Evolutionary conservation across 2,888 invertebrate species (phyloP).

Genomic region (Acleris holmiana): DNA sequence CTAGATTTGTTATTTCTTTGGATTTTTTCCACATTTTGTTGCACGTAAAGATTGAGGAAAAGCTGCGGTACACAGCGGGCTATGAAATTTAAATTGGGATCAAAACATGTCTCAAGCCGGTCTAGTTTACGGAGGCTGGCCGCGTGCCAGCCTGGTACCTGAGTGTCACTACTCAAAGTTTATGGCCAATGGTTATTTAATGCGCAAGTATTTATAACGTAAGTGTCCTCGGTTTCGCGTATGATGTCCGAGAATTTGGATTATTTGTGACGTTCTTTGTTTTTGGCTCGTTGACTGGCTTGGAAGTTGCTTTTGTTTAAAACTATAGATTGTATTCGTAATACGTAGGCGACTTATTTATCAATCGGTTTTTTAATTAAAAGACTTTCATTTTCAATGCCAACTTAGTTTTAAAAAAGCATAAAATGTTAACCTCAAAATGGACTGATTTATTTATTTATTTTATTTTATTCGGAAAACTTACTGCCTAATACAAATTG

Average conservation of each 20-base stretch:
- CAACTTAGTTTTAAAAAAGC: too few relatives aligned
- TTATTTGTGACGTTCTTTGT: slow-evolving; percentile 2
- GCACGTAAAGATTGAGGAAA: neutral
- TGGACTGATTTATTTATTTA: too few relatives aligned
- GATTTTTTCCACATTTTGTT: neutral
- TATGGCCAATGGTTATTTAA: slow-evolving; percentile 29
- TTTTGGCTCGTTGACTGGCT: neutral
- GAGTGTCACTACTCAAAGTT: slow-evolving; percentile 37
- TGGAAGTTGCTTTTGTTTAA: too few relatives aligned
- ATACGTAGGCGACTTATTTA: too few relatives aligned
- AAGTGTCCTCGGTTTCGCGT: slow-evolving; percentile 14
- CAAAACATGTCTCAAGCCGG: slow-evolving; percentile 54
- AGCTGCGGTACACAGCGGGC: slow-evolving; percentile 33
- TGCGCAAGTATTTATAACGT: slow-evolving; percentile 29
- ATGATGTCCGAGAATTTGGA: slow-evolving; percentile 14
- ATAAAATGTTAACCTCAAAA: too few relatives aligned
- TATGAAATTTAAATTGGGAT: slow-evolving; percentile 44
- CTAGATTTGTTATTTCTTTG: too few relatives aligned
- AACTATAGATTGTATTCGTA: too few relatives aligned
- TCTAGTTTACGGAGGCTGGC: slow-evolving; percentile 46
- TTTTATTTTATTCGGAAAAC: too few relatives aligned
- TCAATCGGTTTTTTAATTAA: too few relatives aligned
- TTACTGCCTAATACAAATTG: too few relatives aligned
- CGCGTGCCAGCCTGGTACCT: slow-evolving; percentile 35
- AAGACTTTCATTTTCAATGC: too few relatives aligned